Conservation (phyloP, 2,113 vertebrate genomes). For the Recurvirostra avosetta region DNA sequence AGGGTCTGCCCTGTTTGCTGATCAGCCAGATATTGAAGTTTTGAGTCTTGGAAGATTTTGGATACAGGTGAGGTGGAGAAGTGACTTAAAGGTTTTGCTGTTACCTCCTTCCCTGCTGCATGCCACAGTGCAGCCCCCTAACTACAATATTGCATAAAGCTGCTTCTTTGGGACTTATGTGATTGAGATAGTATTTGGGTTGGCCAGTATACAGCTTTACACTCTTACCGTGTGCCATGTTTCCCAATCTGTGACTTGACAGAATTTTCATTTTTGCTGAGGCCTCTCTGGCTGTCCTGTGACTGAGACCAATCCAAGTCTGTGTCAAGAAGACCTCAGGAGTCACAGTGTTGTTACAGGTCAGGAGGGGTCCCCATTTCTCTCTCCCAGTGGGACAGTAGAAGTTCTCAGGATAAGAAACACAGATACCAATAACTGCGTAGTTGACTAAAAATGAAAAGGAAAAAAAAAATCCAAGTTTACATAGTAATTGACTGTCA, state of each 20-base stretch:
- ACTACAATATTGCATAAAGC: background rate
- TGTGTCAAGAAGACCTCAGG: background rate
- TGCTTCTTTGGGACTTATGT: background rate
- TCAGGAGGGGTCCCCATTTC: too few relatives aligned
- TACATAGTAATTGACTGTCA: background rate
- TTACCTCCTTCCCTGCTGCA: background rate
- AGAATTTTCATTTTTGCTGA: background rate
- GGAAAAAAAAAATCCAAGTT: background rate
- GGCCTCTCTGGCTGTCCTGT: background rate
- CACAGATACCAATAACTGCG: background rate
- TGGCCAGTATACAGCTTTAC: background rate
- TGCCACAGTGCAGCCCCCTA: background rate
- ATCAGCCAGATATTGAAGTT: background rate
- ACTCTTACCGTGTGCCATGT: background rate
- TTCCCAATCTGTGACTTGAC: background rate
- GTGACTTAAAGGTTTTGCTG: background rate
- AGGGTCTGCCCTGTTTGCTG: background rate
- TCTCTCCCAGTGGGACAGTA: background rate
- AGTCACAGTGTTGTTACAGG: background rate
- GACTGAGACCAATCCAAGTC: background rate
- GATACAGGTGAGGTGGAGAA: background rate
- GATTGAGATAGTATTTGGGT: background rate
- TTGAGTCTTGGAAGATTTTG: background rate
- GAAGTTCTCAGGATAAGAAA: background rate
- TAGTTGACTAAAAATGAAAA: background rate